Percentiles rank a stretch among this genome's conserved stretches.
Evolutionary conservation across 2,888 invertebrate genomes (phyloP).

Genomic region (Cephalotes varians): DNA sequence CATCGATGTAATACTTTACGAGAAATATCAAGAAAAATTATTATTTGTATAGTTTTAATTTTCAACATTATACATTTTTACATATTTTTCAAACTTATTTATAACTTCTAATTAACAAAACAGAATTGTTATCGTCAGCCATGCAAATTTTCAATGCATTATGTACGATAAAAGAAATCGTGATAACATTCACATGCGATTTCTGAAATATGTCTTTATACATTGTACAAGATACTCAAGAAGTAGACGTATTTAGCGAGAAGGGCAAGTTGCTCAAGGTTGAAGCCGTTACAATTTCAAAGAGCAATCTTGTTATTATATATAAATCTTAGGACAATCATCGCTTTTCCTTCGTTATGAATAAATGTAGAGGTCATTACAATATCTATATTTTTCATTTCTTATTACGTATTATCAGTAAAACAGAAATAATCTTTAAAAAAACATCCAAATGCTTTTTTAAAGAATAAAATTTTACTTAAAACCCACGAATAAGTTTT

Average conservation of each 20-base stretch:
- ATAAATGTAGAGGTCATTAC: constrained; percentile 14
- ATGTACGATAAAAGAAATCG: not conserved
- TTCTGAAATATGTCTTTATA: not conserved
- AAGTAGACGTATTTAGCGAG: not conserved
- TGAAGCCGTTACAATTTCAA: constrained; percentile 5
- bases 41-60: not conserved
- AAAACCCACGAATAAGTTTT: not conserved
- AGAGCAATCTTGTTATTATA: not conserved
- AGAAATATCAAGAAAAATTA: not conserved
- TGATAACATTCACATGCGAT: not conserved
- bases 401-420: not conserved
- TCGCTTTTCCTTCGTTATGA: not conserved
- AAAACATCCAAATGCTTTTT: not conserved
- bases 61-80: not conserved
- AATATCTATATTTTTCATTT: not conserved
- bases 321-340: not conserved
- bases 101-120: not conserved
- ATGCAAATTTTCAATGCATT: not conserved
- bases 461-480: not conserved
- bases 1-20: not conserved
- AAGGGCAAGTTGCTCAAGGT: not conserved
- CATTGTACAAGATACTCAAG: not conserved
- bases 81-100: not conserved
- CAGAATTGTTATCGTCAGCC: not conserved
- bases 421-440: not conserved